Base-by-base conservation (phyloP, 2,888 invertebrate genomes). In the Drosophila aldrichi region DNA sequence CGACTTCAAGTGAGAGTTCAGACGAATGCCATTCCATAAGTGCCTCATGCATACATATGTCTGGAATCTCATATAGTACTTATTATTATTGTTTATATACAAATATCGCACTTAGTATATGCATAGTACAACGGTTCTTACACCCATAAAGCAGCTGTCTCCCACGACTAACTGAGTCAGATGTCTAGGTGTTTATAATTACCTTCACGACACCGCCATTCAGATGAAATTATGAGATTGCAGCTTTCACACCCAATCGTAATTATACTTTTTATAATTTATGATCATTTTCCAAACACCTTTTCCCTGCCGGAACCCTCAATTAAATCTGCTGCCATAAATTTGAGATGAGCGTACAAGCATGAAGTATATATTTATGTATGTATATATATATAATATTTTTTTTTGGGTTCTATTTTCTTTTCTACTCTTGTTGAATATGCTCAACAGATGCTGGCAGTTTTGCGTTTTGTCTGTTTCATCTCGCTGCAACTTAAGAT, bases 221-320 rank as follows among this genome's bases (percentile, higher is more conserved):
- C 67, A 67, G 62, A 40, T 69, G 22, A 58, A 68, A 29, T 68
- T 68, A 68, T 59, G 48, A 48, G 43, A 48, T 67, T 48, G 57
- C 2, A n/a, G 44, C 52, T 52, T 66, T 56, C 55, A 62, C 54
- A 77, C 44, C 46, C 56, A 22, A 32, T 43, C 29, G 46, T 46
- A 58, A 69, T 78, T 61, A 69, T 41, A 36, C 32, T 43, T 48
- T 40, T 43, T 20, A 52, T 62, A 78, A 65, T 62, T 65, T 74
- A 69, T 64, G 57, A 40, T 74, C 22, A 58, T 59, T 61, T 64
- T 29, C 59, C 56, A 62, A 74, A 49, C 76, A 77, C 79, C 75
- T 77, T 62, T 69, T 40, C 29, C 46, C 20, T 22, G 9, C 25
- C 12, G n/a, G 14, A 51, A n/a, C 52, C 36, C 14, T 20, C 56